Percentiles rank a stretch among this genome's conserved stretches.
phyloP scores from a whole-genome alignment of 2,888 invertebrate genomes.

The Iselma pallidipennis region DNA sequence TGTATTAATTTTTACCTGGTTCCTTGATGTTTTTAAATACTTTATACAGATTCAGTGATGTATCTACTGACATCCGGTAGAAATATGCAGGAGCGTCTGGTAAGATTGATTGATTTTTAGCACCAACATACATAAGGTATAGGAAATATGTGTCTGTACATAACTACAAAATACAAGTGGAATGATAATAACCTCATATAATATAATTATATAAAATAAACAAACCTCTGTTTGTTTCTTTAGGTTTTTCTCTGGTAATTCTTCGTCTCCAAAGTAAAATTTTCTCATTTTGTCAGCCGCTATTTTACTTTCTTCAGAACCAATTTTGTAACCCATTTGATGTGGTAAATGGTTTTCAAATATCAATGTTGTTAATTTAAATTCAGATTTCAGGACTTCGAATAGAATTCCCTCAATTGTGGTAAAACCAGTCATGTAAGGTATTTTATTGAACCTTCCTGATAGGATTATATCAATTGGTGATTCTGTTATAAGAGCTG shows the following conservation, averaged over 20 bases:
- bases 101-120: background rate
- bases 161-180: no score
- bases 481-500: conserved; percentile 4
- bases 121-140: background rate
- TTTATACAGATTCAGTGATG: conserved; percentile 1
- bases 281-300: background rate
- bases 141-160: background rate
- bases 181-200: background rate
- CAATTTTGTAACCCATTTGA: background rate
- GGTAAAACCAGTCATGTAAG: conserved; percentile 4
- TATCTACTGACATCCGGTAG: background rate
- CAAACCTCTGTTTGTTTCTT: background rate
- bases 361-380: background rate
- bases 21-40: background rate
- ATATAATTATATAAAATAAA: background rate
- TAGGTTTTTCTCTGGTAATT: background rate
- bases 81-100: background rate
- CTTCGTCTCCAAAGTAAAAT: conserved; percentile 1
- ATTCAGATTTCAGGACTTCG: conserved; percentile 22
- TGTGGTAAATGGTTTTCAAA: background rate
- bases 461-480: background rate
- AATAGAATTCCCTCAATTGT: background rate
- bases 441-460: background rate
- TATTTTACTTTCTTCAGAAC: background rate
- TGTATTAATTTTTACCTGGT: background rate